Percentiles rank a stretch among this genome's conserved stretches.
phyloP scores from a whole-genome alignment of 1,140 invertebrate species.

The Musca vetustissima region DNA sequence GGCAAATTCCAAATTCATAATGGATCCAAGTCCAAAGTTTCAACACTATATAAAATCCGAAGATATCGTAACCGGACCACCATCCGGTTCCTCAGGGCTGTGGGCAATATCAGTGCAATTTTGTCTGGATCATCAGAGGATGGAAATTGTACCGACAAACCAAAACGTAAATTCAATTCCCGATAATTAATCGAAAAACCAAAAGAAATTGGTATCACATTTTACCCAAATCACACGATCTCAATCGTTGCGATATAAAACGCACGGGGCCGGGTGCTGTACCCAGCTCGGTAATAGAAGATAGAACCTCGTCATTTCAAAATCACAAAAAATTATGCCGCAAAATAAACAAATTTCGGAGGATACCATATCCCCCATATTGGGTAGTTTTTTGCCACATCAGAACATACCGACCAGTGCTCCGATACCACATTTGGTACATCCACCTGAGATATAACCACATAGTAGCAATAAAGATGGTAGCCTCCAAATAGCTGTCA shows the following conservation, averaged over 20 bases:
- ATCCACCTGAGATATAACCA: constrained; percentile 51
- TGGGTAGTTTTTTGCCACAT: constrained; percentile 13
- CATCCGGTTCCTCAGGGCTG: not conserved
- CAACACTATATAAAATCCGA: constrained; percentile 57
- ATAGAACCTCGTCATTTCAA: not conserved
- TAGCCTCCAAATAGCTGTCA: constrained; percentile 51
- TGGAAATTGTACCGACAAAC: constrained; percentile 59
- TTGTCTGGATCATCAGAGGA: constrained; percentile 31
- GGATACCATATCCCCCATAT: constrained; percentile 25
- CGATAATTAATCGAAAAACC: constrained; percentile 86
- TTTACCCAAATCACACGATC: constrained; percentile 74
- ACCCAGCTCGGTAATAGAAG: constrained; percentile 31
- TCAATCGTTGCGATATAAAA: constrained; percentile 59
- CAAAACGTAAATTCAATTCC: constrained; percentile 77
- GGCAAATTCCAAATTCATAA: constrained; percentile 45
- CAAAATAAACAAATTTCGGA: constrained; percentile 27
- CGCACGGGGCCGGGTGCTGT: constrained; percentile 52
- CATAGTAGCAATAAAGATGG: constrained; percentile 44
- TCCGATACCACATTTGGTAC: constrained; percentile 35
- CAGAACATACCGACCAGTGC: constrained; percentile 40
- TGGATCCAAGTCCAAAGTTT: constrained; percentile 36
- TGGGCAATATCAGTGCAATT: constrained; percentile 2
- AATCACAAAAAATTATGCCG: constrained; percentile 14
- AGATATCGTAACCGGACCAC: constrained; percentile 39
- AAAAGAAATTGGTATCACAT: constrained; percentile 87